Evolutionary conservation across 1,140 invertebrate genomes (phyloP).

Genomic region (Macrotrachela quadricornifera): DNA sequence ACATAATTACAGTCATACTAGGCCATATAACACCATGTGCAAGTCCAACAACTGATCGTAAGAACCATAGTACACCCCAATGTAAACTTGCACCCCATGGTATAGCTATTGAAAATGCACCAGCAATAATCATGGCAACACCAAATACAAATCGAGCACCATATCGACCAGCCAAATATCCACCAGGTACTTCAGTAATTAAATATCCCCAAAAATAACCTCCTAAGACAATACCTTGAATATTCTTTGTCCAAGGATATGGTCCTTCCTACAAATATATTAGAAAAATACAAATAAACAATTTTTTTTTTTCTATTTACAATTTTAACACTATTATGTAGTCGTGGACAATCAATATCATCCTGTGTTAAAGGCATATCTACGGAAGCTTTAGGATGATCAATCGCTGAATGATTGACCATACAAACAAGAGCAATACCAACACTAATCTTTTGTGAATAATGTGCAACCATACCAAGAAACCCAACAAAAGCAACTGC

Average conservation of each 20-base stretch:
- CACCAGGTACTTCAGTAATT: conserved; percentile 18
- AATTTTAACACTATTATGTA: too few species aligned
- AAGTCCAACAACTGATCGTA: not conserved
- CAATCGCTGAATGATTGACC: conserved; percentile 30
- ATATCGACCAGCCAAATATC: conserved; percentile 1
- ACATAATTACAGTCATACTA: conserved; percentile 16
- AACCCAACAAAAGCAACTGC: not conserved
- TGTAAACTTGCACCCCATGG: not conserved
- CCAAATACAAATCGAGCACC: conserved; percentile 4
- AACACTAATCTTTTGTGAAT: conserved; percentile 62
- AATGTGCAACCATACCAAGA: conserved; percentile 21
- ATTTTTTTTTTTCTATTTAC: too few species aligned
- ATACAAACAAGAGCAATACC: conserved; percentile 70
- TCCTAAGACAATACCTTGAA: conserved; percentile 24
- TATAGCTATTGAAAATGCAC: not conserved
- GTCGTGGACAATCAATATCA: too few species aligned
- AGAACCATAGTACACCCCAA: not conserved
- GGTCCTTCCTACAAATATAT: conserved; percentile 18
- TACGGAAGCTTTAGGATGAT: too few species aligned
- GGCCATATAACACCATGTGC: conserved; percentile 15
- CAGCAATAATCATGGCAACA: not conserved
- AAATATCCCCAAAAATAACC: conserved; percentile 32
- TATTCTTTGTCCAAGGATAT: conserved; percentile 23
- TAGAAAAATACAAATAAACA: not conserved
- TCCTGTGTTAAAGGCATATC: too few species aligned